Evolutionary conservation across 2,797 vertebrate genomes (phyloP).

Genomic region (Hydrolagus colliei): DNA sequence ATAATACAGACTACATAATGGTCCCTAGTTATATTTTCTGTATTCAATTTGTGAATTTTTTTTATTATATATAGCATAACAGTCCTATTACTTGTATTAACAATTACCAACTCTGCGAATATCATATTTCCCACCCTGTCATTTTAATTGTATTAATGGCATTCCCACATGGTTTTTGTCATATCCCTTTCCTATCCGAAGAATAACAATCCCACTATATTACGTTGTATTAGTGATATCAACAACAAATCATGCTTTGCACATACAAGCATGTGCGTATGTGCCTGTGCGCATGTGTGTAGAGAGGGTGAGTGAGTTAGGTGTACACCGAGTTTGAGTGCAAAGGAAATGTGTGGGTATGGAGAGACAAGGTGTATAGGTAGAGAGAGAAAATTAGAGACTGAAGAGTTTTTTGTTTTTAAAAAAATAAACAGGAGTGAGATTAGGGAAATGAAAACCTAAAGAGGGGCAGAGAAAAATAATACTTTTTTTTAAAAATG

Average conservation of each 20-base stretch:
- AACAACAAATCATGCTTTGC: background rate
- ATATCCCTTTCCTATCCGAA: background rate
- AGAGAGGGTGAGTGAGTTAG: too few relatives aligned
- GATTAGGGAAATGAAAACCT: too few relatives aligned
- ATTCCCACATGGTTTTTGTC: background rate
- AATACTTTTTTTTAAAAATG: background rate
- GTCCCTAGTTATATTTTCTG: background rate
- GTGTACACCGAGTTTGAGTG: too few relatives aligned
- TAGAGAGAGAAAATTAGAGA: background rate
- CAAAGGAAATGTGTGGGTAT: too few relatives aligned
- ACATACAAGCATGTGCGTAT: background rate
- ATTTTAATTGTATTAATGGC: background rate
- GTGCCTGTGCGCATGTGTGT: background rate
- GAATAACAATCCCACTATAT: background rate
- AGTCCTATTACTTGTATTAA: background rate
- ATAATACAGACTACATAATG: background rate
- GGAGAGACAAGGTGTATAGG: too few relatives aligned
- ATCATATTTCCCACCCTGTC: background rate
- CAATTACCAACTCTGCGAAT: background rate
- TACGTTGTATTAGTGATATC: background rate
- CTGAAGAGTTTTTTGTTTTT: background rate
- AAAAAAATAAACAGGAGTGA: too few relatives aligned
- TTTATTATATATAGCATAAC: too few relatives aligned
- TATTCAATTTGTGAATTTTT: background rate
- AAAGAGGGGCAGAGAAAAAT: background rate